Conservation (phyloP, 2,113 vertebrate species). For the Epinephelus cyanopodus region DNA sequence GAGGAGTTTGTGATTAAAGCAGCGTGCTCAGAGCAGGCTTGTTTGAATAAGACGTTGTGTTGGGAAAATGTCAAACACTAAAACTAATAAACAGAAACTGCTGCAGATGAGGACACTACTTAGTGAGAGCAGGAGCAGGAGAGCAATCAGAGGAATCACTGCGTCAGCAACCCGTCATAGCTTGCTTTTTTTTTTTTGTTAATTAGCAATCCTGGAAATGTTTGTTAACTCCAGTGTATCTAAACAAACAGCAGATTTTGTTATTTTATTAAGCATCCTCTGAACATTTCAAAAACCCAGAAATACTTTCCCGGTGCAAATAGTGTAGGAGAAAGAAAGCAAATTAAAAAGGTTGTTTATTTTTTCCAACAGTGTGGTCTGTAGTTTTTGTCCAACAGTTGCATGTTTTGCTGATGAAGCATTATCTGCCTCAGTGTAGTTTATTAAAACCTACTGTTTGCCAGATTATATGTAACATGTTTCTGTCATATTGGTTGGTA, state of each 20-base stretch:
- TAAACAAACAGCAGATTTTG: slow-evolving; percentile 55
- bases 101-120: slow-evolving; percentile 65
- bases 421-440: not conserved
- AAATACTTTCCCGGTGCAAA: slow-evolving; percentile 25
- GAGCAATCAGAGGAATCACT: slow-evolving; percentile 53
- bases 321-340: slow-evolving; percentile 27
- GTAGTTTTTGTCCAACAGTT: slow-evolving; percentile 2
- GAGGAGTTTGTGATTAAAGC: slow-evolving; percentile 75
- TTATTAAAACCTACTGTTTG: not conserved
- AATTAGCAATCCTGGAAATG: slow-evolving; percentile 23
- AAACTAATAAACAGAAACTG: slow-evolving; percentile 80
- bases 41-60: slow-evolving; percentile 77
- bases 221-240: slow-evolving; percentile 53
- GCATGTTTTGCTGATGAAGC: slow-evolving; percentile 11
- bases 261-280: slow-evolving; percentile 32
- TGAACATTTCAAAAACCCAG: slow-evolving; percentile 24
- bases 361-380: not conserved
- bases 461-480: not conserved
- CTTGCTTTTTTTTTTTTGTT: slow-evolving; percentile 19
- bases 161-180: slow-evolving; percentile 56
- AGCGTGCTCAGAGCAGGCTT: slow-evolving; percentile 58
- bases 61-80: slow-evolving; percentile 78
- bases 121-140: slow-evolving; percentile 30
- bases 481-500: not conserved
- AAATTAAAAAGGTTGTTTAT: slow-evolving; percentile 26